phyloP scores from a whole-genome alignment of 1,140 invertebrate genomes.

The Mylabris phalerata region DNA sequence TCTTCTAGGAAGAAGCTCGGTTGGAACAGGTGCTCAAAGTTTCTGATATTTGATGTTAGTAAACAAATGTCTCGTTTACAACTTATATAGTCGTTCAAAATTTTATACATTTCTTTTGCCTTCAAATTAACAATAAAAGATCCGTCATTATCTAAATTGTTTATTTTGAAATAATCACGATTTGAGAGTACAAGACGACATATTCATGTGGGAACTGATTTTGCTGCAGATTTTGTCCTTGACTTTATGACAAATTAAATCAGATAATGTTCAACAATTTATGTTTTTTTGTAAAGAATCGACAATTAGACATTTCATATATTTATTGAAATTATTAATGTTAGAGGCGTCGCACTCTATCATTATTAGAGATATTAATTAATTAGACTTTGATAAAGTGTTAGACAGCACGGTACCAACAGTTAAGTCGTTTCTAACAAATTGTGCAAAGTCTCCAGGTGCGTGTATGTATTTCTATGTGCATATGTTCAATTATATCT shows the following conservation, averaged over 20 bases:
- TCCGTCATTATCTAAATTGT: background rate
- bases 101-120: background rate
- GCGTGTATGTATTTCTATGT: background rate
- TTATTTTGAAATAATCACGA: constrained; percentile 11
- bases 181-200: constrained; percentile 1
- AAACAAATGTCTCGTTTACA: constrained; percentile 13
- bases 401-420: constrained; percentile 13
- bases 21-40: constrained; percentile 16
- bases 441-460: constrained; percentile 15
- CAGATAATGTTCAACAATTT: no score
- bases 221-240: constrained; percentile 1
- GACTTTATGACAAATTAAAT: constrained; percentile 1
- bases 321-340: no score
- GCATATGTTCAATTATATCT: background rate
- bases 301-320: no score
- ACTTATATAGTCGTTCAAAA: constrained; percentile 7
- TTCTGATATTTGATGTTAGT: constrained; percentile 15
- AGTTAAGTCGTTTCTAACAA: constrained; percentile 9
- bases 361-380: constrained; percentile 14
- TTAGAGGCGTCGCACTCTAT: constrained; percentile 1
- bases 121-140: no score
- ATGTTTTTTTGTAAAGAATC: no score
- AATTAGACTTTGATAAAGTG: constrained; percentile 14
- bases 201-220: constrained; percentile 13
- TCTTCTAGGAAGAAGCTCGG: constrained; percentile 13